Evolutionary conservation across 1,140 invertebrate species (phyloP), one percentile per base, ranked within the genome.

Genomic region (Magallana ariakensis): DNA sequence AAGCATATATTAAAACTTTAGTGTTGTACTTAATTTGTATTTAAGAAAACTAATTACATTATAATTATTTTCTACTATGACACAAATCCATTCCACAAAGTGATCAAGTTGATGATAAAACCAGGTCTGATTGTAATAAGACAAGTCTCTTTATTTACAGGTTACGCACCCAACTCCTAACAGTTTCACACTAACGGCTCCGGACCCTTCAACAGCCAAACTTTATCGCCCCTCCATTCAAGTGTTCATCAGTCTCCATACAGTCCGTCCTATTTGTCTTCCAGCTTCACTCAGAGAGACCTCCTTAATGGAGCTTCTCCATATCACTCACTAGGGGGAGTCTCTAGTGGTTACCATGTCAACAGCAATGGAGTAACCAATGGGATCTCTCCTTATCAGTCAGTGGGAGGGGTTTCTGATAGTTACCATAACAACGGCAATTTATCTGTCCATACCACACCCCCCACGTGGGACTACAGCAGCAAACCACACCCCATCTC

Each of bases 391-490:
- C 33, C 33, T 46, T 46, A 46, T 46, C 33, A 46, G 33, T 46
- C 33, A 46, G 33, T 46, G 33, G 70, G n/a, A 13, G 13, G 54
- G 8, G 54, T 46, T 58, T 16, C 33, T 55, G 9, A 15, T 15
- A 46, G 85, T 83, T 53, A 83, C 19, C 70, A 84, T 87, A 82
- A 60, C 46, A 70, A 53, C 46, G 53, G 46, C 55, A 75, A 75
- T n/a, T 57, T 57, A 5, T 75, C 82, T 58, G 86, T 87, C 55
- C 88, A 85, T 55, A 88, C 82, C 22, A 91, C 91, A 19, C 91
- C 91, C 15, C 91, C 91, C 33, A 90, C 90, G 8, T 89, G 90
- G 84, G 91, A 92, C 58, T 88, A 89, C 33, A 91, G 86, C 81
- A 85, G 66, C 57, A 86, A 66, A 62, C 66, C 66, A 26, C 87